Percentiles rank a stretch among this genome's conserved stretches.
phyloP scores from a whole-genome alignment of 2,113 vertebrate genomes.

The Sphyrna mokarran region DNA sequence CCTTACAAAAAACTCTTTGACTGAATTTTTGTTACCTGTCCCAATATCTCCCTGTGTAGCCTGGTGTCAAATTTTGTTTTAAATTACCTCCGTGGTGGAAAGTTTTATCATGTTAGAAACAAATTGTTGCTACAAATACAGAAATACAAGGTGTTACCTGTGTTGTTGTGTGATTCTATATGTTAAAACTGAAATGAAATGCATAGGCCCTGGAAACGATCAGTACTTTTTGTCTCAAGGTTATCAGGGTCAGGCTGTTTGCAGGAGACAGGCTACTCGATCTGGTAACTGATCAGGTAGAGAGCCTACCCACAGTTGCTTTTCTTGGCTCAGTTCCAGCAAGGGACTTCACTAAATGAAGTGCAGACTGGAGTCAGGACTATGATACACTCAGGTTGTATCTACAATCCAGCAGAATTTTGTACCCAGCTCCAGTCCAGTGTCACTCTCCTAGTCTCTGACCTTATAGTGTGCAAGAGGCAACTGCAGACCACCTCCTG shows the following conservation, averaged over 20 bases:
- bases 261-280: background rate
- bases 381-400: background rate
- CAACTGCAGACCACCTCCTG: background rate
- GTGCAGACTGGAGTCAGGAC: background rate
- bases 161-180: background rate
- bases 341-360: background rate
- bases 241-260: background rate
- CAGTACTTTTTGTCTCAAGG: background rate
- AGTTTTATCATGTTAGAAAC: background rate
- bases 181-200: background rate
- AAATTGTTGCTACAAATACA: too few species aligned
- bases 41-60: background rate
- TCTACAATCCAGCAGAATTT: background rate
- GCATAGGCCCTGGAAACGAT: background rate
- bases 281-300: slow-evolving; percentile 2
- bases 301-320: background rate
- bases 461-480: background rate
- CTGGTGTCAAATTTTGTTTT: background rate
- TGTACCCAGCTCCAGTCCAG: background rate
- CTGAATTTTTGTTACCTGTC: background rate
- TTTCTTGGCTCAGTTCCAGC: background rate
- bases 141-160: too few species aligned
- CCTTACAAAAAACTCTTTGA: background rate
- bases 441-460: background rate
- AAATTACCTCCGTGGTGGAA: background rate